Evolutionary conservation across 37 sponge, comb jelly and placozoan species (phyloP).

Genomic region (Petrosia ficiformis): DNA sequence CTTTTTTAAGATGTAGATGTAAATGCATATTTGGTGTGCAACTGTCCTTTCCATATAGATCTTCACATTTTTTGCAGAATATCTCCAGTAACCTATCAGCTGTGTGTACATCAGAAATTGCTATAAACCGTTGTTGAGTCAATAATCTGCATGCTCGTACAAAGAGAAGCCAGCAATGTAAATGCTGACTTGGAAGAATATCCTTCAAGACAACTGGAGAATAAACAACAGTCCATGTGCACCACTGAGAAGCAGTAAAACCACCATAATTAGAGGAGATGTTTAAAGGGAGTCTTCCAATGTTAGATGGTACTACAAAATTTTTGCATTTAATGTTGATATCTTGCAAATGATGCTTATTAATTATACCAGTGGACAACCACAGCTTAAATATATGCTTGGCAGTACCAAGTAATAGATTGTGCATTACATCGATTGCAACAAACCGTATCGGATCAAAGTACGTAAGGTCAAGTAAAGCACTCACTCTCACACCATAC

Average conservation of each 20-base stretch:
- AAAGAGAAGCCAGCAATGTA: slow-evolving; percentile 54
- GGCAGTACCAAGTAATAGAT: slow-evolving; percentile 8
- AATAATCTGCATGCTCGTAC: slow-evolving; percentile 50
- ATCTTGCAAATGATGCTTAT: background rate
- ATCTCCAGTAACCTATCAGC: slow-evolving; percentile 32
- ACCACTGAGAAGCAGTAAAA: slow-evolving; percentile 70
- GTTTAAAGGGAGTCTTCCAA: slow-evolving; percentile 47
- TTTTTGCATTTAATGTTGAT: slow-evolving; percentile 13
- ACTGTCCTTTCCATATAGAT: slow-evolving; percentile 35
- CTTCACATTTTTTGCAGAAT: slow-evolving; percentile 28
- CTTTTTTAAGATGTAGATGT: slow-evolving; percentile 45
- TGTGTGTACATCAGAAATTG: slow-evolving; percentile 13
- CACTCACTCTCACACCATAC: background rate
- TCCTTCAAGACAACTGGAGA: slow-evolving; percentile 47
- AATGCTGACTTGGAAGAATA: slow-evolving; percentile 32
- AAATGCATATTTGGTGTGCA: slow-evolving; percentile 61
- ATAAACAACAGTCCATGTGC: slow-evolving; percentile 50
- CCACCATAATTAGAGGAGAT: slow-evolving; percentile 46
- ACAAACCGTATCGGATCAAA: slow-evolving; percentile 12
- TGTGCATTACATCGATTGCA: slow-evolving; percentile 35
- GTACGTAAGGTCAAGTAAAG: slow-evolving; percentile 3
- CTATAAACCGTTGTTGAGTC: slow-evolving; percentile 13
- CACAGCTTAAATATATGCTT: slow-evolving; percentile 28
- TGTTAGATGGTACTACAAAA: slow-evolving; percentile 31
- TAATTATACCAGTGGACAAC: slow-evolving; percentile 7